Base-by-base conservation (phyloP, 2,113 vertebrate genomes). In the Aix galericulata region DNA sequence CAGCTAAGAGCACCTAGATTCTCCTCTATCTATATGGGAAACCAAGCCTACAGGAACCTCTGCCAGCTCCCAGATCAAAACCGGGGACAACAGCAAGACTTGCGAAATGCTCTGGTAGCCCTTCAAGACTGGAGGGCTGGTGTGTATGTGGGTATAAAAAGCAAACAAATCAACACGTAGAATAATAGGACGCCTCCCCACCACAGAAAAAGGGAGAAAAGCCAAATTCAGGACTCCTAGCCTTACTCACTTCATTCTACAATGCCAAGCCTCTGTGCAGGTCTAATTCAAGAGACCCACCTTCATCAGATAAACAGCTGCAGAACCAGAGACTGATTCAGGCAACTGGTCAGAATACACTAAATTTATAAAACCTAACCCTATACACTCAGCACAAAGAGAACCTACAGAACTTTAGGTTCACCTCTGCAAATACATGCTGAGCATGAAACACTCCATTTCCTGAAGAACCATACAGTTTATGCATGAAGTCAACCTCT, bases 131-230 rank as follows among this genome's bases (percentile, higher is more conserved):
- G 31, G 46, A 91, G 3, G 11, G 32, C 32, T 73, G 6, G 34
- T 26, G 9, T 42, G 10, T 13, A 18, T 0, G 1, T 4, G 8
- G 3, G 6, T 25, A 4, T 29, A 59, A 27, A 86, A 78, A 63
- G 40, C 40, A 7, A 21, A 8, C 9, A 3, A 16, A 72, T 15
- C 34, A 64, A n/a, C 13, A 13, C 8, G 1, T 91, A 1, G 29
- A 62, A 58, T 6, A 62, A 31, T 23, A 94, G 76, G 36, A 52
- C 6, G 21, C 4, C 50, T 82, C 75, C 46, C 6, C 20, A 31
- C 17, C 46, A 77, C 17, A 56, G 64, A 72, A 75, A 67, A 29
- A 40, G 17, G 12, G 29, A 53, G 36, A 29, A 13, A 82, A 85
- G 55, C 42, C 10, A 63, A 50, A 9, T 22, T 34, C 53, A 83